Evolutionary conservation across 1,140 invertebrate species (phyloP), one percentile per base, ranked within the genome.

Genomic region (Papilio polyxenes): DNA sequence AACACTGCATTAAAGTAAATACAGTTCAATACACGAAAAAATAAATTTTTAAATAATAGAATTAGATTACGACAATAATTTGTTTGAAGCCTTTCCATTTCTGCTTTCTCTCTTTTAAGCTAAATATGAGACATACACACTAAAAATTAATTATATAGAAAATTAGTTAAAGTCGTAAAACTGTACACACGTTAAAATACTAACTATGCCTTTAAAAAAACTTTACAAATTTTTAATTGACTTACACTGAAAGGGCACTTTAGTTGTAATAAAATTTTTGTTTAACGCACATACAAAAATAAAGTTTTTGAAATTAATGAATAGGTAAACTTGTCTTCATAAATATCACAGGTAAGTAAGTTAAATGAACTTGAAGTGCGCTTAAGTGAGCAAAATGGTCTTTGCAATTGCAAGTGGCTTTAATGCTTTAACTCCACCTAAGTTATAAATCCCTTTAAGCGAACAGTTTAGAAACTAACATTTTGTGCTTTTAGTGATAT

Each of bases 331-430:
- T 72, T 72, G 65, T 72, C 23, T 72, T 72, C 23, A 72, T 37
- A 72, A 72, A 72, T 72, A 40, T 72, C 31, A 72, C 65, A 72
- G 65, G 65, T 72, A 72, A 40, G 31, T 72, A 72, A 72, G 65
- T 72, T 72, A 72, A 72, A 72, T 72, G 65, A 72, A 72, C 65
- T 37, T 72, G 65, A 72, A 72, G 65, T 72, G 65, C 65, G 65
- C 65, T 69, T 40, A 72, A 72, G 65, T 72, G 65, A 72, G 65
- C 65, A 72, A 72, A 72, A 72, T 72, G 65, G 65, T 72, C 65
- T 37, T 72, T 72, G 65, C 65, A 72, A 72, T 72, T 15, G 65
- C 65, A 72, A 72, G 65, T 72, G 31, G 65, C 65, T 72, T 13
- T 72, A 72, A 72, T 72, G 65, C 65, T 37, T 65, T 72, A 72